These are phyloP conservation scores for Eunapius fragilis DNA, from an alignment of 37 sponge, comb jelly and placozoan species.

Conservation along the genomic window DNA sequence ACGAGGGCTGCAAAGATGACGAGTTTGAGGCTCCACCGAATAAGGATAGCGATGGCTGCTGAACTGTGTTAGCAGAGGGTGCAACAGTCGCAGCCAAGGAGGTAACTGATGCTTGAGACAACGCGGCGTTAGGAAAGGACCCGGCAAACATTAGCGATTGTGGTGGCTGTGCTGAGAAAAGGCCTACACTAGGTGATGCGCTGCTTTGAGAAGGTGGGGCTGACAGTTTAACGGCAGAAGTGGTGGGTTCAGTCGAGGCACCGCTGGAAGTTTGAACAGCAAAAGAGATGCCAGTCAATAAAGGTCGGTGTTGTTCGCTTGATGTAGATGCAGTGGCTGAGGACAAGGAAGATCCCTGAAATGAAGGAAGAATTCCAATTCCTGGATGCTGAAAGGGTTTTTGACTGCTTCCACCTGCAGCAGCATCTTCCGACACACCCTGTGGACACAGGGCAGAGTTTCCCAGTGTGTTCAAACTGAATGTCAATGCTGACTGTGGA, in stretches of 20 bases:
- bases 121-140: background rate
- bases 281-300: background rate
- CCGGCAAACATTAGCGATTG: background rate
- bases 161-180: background rate
- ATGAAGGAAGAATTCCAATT: background rate
- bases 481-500: background rate
- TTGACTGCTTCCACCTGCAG: background rate
- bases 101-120: background rate
- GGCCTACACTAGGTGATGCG: background rate
- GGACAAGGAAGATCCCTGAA: background rate
- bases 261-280: background rate
- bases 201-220: background rate
- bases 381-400: background rate
- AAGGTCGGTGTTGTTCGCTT: too few relatives aligned
- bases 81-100: background rate
- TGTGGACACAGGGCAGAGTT: background rate
- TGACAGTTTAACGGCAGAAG: background rate
- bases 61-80: background rate
- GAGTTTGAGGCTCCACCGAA: background rate
- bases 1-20: background rate
- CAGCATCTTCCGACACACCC: background rate
- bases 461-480: background rate
- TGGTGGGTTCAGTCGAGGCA: background rate
- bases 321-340: background rate
- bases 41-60: background rate